These are phyloP conservation scores for Epizoanthus scotinus DNA, from an alignment of 92 coral and sea anemone species.

Conservation along the genomic window DNA sequence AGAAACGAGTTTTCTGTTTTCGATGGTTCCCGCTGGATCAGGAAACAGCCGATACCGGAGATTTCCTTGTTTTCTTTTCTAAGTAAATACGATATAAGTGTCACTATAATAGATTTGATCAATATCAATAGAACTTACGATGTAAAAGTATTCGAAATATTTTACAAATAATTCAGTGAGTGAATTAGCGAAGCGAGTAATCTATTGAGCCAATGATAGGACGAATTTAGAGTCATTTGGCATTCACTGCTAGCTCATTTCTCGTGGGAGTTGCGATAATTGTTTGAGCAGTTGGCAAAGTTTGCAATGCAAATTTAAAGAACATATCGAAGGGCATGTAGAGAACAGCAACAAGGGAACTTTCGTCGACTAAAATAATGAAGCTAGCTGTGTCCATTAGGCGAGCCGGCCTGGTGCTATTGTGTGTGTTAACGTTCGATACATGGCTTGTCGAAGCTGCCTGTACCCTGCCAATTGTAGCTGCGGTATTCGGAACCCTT, in stretches of 20 bases:
- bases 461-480: slow-evolving; percentile 61
- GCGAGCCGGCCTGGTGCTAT: neutral
- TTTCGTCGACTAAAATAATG: neutral
- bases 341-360: neutral
- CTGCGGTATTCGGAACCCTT: slow-evolving; percentile 74
- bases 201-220: slow-evolving; percentile 58
- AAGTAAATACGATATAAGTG: neutral
- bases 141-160: slow-evolving; percentile 15
- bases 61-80: neutral
- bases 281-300: neutral
- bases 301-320: neutral
- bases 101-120: neutral
- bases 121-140: neutral
- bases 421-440: neutral
- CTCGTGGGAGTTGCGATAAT: slow-evolving; percentile 28
- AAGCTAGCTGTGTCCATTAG: neutral
- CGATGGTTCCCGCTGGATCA: neutral
- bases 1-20: too few species aligned
- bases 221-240: neutral
- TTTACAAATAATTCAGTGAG: slow-evolving; percentile 1
- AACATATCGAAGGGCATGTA: neutral
- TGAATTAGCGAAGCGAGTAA: slow-evolving; percentile 56
- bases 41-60: neutral
- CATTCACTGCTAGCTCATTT: slow-evolving; percentile 6
- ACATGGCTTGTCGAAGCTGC: slow-evolving; percentile 33